phyloP scores from a whole-genome alignment of 1,140 invertebrate genomes.

The Lordiphosa collinella region DNA sequence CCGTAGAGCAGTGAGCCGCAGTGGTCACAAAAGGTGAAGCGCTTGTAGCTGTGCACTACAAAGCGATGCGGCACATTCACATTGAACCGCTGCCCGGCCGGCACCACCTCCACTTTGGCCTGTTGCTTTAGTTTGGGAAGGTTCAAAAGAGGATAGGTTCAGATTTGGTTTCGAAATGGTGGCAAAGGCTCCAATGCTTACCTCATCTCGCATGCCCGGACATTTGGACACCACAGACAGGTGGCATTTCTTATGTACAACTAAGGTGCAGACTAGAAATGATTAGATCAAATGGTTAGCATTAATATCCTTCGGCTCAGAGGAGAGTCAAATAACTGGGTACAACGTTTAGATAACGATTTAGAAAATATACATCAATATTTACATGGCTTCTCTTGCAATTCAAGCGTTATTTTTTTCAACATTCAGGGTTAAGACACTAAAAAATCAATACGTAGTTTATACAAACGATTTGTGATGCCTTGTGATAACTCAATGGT shows the following conservation, averaged over 20 bases:
- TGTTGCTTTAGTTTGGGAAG: slow-evolving; percentile 45
- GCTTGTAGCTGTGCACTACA: slow-evolving; percentile 95
- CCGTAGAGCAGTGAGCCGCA: slow-evolving; percentile 96
- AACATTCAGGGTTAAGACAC: slow-evolving; percentile 51
- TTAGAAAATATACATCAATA: slow-evolving; percentile 28
- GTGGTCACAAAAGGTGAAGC: slow-evolving; percentile 99
- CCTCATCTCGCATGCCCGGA: slow-evolving; percentile 96
- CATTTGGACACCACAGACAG: slow-evolving; percentile 95
- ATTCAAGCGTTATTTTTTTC: slow-evolving; percentile 25
- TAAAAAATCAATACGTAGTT: slow-evolving; percentile 4
- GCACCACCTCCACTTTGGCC: slow-evolving; percentile 78
- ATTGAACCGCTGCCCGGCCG: slow-evolving; percentile 91
- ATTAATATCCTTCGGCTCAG: slow-evolving; percentile 23
- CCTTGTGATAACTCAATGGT: background rate
- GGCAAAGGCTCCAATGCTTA: slow-evolving; percentile 74
- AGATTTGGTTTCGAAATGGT: background rate
- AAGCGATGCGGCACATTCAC: slow-evolving; percentile 99
- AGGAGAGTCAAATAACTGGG: slow-evolving; percentile 10
- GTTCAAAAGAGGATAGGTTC: background rate
- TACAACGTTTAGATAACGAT: slow-evolving; percentile 21
- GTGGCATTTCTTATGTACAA: slow-evolving; percentile 98
- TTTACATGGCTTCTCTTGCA: slow-evolving; percentile 26
- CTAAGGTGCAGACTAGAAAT: slow-evolving; percentile 95
- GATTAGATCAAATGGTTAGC: slow-evolving; percentile 31
- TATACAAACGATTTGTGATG: background rate